Conservation (phyloP, 2,113 vertebrate genomes). For the Microtus pennsylvanicus region DNA sequence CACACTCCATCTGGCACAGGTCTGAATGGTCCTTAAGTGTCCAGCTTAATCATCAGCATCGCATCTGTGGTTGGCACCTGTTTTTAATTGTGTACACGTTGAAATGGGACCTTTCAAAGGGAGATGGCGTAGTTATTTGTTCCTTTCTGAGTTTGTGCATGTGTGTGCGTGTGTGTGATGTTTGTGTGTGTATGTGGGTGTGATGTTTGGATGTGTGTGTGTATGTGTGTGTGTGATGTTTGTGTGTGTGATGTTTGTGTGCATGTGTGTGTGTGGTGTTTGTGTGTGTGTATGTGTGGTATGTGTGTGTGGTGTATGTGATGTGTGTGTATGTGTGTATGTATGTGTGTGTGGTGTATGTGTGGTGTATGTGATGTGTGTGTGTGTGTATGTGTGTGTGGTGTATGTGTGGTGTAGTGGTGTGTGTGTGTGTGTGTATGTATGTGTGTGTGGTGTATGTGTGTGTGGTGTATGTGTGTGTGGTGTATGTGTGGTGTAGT, state of each 20-base stretch:
- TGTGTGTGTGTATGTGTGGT: neutral
- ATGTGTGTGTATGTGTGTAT: neutral
- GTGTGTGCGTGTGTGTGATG: neutral
- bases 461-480: neutral
- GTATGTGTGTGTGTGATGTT: too few species aligned
- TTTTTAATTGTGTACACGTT: conserved; percentile 8
- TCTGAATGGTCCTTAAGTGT: neutral
- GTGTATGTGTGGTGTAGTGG: too few species aligned
- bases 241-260: neutral
- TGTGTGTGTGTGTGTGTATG: neutral
- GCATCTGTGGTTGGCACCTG: neutral
- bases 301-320: too few species aligned
- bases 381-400: neutral
- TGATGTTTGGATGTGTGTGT: neutral
- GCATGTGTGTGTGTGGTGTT: neutral
- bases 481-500: neutral
- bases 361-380: too few species aligned
- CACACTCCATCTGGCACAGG: accelerated
- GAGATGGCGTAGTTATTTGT: neutral
- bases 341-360: too few species aligned
- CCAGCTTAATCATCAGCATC: neutral
- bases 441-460: too few species aligned
- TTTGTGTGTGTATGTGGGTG: neutral
- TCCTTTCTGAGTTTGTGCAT: neutral
- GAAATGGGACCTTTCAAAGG: neutral